Percentiles rank a stretch among this genome's conserved stretches.
Evolutionary conservation across 1,140 invertebrate species (phyloP).

Genomic region (Zaprionus inermis): DNA sequence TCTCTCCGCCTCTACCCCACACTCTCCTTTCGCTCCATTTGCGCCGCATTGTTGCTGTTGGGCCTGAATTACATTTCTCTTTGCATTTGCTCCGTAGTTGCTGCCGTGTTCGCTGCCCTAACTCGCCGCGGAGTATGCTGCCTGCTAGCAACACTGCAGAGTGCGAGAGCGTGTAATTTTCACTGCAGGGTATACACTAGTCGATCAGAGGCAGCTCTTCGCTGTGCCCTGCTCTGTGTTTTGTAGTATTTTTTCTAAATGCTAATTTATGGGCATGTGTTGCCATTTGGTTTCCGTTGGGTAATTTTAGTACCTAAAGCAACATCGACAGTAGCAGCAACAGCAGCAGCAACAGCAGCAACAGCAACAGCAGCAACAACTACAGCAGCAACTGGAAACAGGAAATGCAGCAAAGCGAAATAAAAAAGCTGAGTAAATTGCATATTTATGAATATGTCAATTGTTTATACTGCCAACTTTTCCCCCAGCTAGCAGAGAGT

Average conservation of each 20-base stretch:
- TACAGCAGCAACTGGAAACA: conserved; percentile 54
- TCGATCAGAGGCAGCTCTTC: conserved; percentile 16
- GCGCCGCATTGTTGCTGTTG: conserved; percentile 47
- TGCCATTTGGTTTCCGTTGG: conserved; percentile 81
- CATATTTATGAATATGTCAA: conserved; percentile 84
- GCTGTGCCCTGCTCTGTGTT: conserved; percentile 48
- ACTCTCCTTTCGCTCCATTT: conserved; percentile 66
- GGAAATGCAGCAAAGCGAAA: conserved; percentile 79
- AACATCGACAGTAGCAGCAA: conserved; percentile 46
- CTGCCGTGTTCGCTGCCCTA: conserved; percentile 18
- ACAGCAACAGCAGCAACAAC: conserved; percentile 35
- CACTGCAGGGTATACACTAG: conserved; percentile 12
- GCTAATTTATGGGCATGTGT: conserved; percentile 83
- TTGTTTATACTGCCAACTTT: conserved; percentile 81
- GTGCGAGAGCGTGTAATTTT: no score
- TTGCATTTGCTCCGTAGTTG: conserved; percentile 67
- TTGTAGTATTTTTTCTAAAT: conserved; percentile 71
- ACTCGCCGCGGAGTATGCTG: neutral
- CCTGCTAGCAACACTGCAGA: no score
- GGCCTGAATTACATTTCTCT: conserved; percentile 81
- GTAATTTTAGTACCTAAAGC: conserved; percentile 74
- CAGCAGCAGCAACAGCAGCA: conserved; percentile 31
- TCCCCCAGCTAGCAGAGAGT: conserved; percentile 30
- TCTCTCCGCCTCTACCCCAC: neutral
- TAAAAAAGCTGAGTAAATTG: conserved; percentile 80